Conservation (phyloP, 2,797 vertebrate genomes). For the Amazona ochrocephala region DNA sequence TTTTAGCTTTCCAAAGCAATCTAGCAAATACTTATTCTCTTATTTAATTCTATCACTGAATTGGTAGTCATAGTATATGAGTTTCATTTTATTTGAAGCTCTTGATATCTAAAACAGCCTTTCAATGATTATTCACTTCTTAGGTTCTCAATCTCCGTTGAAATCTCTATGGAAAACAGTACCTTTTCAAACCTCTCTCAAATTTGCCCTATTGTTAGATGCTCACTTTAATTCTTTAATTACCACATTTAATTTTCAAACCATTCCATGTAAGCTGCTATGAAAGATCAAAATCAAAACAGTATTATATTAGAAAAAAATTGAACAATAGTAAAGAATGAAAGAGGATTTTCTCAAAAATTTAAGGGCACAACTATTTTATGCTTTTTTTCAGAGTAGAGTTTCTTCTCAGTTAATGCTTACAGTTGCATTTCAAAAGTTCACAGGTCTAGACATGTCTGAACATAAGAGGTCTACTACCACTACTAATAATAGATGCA, state of each 20-base stretch:
- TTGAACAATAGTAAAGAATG: neutral
- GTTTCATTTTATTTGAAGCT: neutral
- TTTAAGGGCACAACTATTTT: neutral
- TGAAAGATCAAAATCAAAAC: neutral
- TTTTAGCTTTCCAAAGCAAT: neutral
- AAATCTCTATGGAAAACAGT: slow-evolving; percentile 2
- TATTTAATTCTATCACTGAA: neutral
- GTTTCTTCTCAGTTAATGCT: neutral
- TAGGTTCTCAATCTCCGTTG: neutral
- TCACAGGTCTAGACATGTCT: neutral
- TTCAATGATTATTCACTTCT: neutral
- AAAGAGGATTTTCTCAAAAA: neutral
- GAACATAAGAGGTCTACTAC: neutral
- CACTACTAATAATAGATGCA: neutral
- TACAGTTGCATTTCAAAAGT: neutral
- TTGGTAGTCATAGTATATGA: neutral
- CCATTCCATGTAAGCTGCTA: neutral
- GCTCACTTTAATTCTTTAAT: slow-evolving; percentile 11
- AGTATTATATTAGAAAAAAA: neutral
- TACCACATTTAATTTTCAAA: neutral
- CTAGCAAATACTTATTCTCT: neutral
- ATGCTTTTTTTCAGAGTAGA: neutral
- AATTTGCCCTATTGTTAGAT: neutral
- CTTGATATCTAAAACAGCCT: neutral
- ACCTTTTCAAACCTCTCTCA: neutral